These are phyloP conservation scores for Drosophila koepferae DNA, from an alignment of 2,888 invertebrate genomes.

Conservation along the genomic window DNA sequence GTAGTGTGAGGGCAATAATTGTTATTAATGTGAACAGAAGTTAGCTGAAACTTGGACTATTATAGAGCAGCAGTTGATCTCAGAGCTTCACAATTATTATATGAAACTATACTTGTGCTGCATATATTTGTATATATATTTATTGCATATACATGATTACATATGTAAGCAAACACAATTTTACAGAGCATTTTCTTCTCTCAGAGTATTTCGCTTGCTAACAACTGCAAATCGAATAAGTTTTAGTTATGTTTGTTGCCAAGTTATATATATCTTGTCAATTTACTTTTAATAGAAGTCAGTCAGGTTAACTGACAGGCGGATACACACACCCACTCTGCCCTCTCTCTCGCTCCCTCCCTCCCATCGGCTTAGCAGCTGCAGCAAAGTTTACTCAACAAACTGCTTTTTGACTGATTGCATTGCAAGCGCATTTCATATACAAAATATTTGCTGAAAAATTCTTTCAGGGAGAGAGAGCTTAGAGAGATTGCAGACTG, in stretches of 20 bases:
- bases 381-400: slow-evolving; percentile 7
- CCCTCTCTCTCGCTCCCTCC: neutral
- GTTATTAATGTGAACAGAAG: neutral
- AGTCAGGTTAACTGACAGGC: neutral
- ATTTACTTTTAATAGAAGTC: slow-evolving; percentile 8
- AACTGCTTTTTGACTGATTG: slow-evolving; percentile 31
- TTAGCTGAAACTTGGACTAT: neutral
- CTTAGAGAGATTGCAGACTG: neutral
- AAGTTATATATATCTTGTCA: neutral
- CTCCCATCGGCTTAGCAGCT: neutral
- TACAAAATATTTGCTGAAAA: neutral
- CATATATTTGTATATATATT: too few species aligned
- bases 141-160: too few species aligned
- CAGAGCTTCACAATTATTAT: neutral
- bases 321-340: neutral
- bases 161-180: neutral
- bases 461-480: neutral
- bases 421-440: slow-evolving; percentile 7
- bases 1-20: neutral
- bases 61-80: neutral
- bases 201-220: fast-evolving
- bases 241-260: neutral
- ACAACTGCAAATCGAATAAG: neutral
- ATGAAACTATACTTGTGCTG: too few species aligned
- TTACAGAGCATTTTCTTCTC: neutral